A percentile compares a stretch with the other conserved stretches of the same genome.
Evolutionary conservation across 2,113 vertebrate species (phyloP).

Genomic region (Leptobrachium ailaonicum): DNA sequence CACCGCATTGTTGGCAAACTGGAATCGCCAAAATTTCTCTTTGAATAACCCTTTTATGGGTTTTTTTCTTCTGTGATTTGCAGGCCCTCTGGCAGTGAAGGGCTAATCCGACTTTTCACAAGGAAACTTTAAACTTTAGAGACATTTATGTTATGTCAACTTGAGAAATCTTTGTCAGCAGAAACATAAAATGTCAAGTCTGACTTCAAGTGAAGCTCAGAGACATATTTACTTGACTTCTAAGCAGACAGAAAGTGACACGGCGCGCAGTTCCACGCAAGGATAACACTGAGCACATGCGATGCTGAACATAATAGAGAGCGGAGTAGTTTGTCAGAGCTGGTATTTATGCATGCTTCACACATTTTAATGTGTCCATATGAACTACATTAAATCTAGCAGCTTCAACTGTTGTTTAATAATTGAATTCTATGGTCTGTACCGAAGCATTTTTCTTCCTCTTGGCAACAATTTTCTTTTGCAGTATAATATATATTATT

Average conservation of each 20-base stretch:
- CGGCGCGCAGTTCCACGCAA: conserved; percentile 34
- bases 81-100: conserved; percentile 15
- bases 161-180: conserved; percentile 51
- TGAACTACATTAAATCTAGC: conserved; percentile 61
- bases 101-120: conserved; percentile 44
- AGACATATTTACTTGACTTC: conserved; percentile 47
- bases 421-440: conserved; percentile 61
- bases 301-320: conserved; percentile 47
- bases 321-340: conserved; percentile 46
- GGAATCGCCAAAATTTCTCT: too few relatives aligned
- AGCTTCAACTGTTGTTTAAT: conserved; percentile 61
- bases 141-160: conserved; percentile 52
- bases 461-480: conserved; percentile 50
- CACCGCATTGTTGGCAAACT: too few relatives aligned
- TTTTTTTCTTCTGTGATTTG: not conserved
- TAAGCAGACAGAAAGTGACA: conserved; percentile 41
- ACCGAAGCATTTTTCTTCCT: conserved; percentile 55
- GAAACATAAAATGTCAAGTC: conserved; percentile 53
- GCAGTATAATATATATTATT: conserved; percentile 51
- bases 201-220: conserved; percentile 51
- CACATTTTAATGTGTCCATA: conserved; percentile 56
- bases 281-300: conserved; percentile 39
- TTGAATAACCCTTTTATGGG: too few relatives aligned
- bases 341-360: conserved; percentile 55
- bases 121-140: conserved; percentile 49